Evolutionary conservation across 2,888 invertebrate genomes (phyloP).

Genomic region (Thecocarcelia acutangulata): DNA sequence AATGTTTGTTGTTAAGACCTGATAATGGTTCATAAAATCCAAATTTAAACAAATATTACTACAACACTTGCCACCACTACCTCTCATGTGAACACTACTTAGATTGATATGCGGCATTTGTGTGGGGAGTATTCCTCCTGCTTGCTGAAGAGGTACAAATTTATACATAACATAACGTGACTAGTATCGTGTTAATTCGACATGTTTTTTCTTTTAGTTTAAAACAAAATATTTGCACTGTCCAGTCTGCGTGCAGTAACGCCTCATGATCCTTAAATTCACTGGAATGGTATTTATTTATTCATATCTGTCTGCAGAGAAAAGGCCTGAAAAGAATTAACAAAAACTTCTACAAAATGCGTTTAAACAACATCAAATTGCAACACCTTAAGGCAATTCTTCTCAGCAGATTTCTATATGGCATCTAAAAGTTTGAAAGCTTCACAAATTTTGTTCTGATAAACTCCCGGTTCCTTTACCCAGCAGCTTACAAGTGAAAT

Average conservation of each 20-base stretch:
- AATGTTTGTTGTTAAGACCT: constrained; percentile 45
- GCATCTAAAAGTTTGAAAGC: constrained; percentile 20
- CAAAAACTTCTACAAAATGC: constrained; percentile 64
- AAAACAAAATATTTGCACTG: constrained; percentile 79
- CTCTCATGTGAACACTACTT: neutral
- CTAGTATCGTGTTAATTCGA: constrained; percentile 79
- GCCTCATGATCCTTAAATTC: constrained; percentile 64
- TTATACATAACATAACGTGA: constrained; percentile 67
- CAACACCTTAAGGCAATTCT: constrained; percentile 78
- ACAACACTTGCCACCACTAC: constrained; percentile 56
- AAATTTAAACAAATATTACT: constrained; percentile 68
- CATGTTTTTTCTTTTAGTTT: constrained; percentile 78
- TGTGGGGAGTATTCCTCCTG: neutral
- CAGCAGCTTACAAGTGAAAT: constrained; percentile 53
- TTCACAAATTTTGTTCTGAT: constrained; percentile 52
- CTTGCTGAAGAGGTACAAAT: constrained; percentile 30
- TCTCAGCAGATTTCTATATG: constrained; percentile 22
- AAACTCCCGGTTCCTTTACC: constrained; percentile 61
- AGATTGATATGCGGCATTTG: constrained; percentile 1
- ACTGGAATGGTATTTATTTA: constrained; percentile 61
- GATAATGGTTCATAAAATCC: constrained; percentile 64
- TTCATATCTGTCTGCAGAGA: constrained; percentile 46
- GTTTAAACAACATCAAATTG: constrained; percentile 80
- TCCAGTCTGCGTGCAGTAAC: constrained; percentile 69
- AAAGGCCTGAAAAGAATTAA: constrained; percentile 31